phyloP scores from a whole-genome alignment of 2,888 invertebrate genomes.

The Lepas anatifera region DNA sequence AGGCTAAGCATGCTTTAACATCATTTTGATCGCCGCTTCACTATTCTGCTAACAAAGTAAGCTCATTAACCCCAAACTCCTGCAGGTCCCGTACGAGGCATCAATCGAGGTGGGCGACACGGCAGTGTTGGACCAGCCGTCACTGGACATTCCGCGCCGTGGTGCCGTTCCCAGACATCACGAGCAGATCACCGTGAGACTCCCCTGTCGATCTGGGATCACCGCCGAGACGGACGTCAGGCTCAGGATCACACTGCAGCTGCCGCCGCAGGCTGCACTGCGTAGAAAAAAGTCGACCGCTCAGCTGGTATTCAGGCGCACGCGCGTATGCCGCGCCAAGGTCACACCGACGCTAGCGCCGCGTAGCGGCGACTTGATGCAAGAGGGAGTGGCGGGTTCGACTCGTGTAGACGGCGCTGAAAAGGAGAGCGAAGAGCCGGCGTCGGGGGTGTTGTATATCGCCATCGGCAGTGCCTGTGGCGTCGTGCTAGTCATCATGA shows the following conservation, averaged over 20 bases:
- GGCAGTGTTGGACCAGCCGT: background rate
- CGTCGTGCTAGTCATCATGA: constrained; percentile 40
- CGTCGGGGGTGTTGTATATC: constrained; percentile 58
- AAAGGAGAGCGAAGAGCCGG: constrained; percentile 28
- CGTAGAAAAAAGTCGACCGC: background rate
- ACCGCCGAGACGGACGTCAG: background rate
- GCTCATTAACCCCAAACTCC: no score
- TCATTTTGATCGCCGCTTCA: no score
- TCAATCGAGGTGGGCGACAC: background rate
- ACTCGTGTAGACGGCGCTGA: background rate
- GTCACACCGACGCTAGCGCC: background rate
- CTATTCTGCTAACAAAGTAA: no score
- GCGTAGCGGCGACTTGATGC: background rate
- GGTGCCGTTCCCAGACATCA: background rate
- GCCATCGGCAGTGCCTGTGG: constrained; percentile 72
- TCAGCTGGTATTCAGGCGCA: background rate
- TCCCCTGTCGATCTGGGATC: background rate
- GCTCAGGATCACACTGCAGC: background rate
- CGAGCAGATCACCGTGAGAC: background rate
- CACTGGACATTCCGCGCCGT: background rate
- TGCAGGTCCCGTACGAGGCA: background rate
- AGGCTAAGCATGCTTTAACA: no score
- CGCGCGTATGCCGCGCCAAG: background rate
- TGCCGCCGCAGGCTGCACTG: background rate
- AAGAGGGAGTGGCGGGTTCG: constrained; percentile 24